These are phyloP conservation scores for Lasioglossum baleicum DNA, from an alignment of 1,140 invertebrate genomes.

Conservation along the genomic window DNA sequence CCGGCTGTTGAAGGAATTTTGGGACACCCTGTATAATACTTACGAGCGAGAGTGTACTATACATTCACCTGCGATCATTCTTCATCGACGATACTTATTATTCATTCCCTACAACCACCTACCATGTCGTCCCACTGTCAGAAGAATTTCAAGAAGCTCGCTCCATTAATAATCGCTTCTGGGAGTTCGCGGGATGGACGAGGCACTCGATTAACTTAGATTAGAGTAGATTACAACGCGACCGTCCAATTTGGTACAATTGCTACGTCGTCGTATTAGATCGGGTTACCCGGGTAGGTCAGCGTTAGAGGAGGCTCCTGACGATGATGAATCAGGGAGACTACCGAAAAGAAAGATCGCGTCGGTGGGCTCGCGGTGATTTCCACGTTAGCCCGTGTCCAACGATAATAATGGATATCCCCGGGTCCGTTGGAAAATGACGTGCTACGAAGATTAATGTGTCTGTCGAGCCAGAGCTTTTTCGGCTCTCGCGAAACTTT, in stretches of 20 bases:
- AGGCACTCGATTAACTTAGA: conserved; percentile 37
- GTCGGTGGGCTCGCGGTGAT: not conserved
- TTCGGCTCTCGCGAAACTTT: not conserved
- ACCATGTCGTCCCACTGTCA: not conserved
- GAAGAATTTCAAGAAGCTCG: conserved; percentile 21
- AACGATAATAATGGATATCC: too few relatives aligned
- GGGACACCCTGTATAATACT: too few relatives aligned
- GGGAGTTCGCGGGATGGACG: not conserved
- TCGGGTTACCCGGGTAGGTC: conserved; percentile 28
- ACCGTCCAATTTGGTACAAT: conserved; percentile 41
- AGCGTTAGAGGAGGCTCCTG: not conserved
- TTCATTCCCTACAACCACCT: not conserved
- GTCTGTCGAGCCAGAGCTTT: not conserved
- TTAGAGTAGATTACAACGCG: conserved; percentile 49
- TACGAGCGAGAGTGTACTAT: too few relatives aligned
- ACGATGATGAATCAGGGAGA: conserved; percentile 12
- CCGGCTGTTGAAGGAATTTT: too few relatives aligned
- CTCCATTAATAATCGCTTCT: not conserved
- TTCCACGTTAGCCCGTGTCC: not conserved
- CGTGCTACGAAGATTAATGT: not conserved
- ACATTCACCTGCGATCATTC: not conserved
- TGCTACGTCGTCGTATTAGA: conserved; percentile 23
- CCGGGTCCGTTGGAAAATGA: not conserved
- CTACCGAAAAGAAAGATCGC: not conserved
- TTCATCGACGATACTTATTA: not conserved